Base-by-base conservation (phyloP, 2,888 invertebrate species). In the Aporophyla nigra region DNA sequence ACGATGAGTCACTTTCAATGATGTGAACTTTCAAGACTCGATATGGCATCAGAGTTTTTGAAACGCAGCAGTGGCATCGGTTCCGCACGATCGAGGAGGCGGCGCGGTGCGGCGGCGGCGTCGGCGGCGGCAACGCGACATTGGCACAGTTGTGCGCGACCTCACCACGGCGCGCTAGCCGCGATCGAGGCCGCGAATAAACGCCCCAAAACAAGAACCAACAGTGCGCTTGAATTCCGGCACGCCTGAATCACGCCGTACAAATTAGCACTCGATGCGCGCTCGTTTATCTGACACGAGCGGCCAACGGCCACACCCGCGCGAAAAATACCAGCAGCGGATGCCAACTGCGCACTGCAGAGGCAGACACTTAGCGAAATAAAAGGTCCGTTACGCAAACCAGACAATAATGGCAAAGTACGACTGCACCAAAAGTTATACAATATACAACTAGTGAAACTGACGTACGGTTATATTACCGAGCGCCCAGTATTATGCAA, bases 111-210 rank as follows among this genome's bases (percentile, higher is more conserved):
- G 70, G 89, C 89, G 87, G 91, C 85, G 70, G 89, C 89, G 87
- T 91, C 93, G 92, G 86, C 89, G 88, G 85, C 87, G 90, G 88
- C 89, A 89, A 87, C 90, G 92, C 93, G 96, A 96, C 96, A 96
- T 96, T 96, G 96, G 96, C 96, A 96, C 95, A 96, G 93, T 96
- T 96, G 94, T 92, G 93, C 92, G 92, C 95, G 96, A 95, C 96
- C 96, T 94, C 93, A 92, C 88, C 91, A 90, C 90, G 43, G 51
- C 80, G 85, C 88, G 91, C 90, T 91, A 90, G 88, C 91, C 93
- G 92, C 93, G 93, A 92, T 91, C 95, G 96, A 96, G 96, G 96
- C 92, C 96, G 92, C 92, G 89, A 91, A 91, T 94, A 93, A 94
- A 95, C 93, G 95, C 93, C 95, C 95, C 95, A 95, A 95, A 95